Percentiles rank a stretch among this genome's conserved stretches.
Conservation (phyloP, 2,113 vertebrate species). For the Epinephelus lanceolatus region DNA sequence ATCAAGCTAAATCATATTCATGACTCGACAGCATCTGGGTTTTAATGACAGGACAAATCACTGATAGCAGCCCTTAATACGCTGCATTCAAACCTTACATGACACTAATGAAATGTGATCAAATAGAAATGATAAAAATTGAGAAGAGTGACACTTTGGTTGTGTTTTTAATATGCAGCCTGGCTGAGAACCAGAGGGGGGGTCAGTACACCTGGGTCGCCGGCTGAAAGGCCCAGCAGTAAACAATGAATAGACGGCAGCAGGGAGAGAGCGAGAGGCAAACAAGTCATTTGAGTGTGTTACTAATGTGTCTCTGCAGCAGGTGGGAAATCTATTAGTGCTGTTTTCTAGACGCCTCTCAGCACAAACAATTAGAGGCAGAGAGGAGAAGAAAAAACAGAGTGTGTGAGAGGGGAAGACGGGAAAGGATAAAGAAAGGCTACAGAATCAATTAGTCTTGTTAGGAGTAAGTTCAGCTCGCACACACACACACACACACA, state of each 20-base stretch:
- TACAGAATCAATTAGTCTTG: conserved; percentile 79
- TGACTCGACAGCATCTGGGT: not conserved
- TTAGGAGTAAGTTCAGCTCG: conserved; percentile 57
- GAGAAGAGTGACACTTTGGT: not conserved
- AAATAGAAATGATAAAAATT: not conserved
- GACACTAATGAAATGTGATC: not conserved
- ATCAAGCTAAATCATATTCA: conserved; percentile 3
- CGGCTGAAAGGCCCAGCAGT: conserved; percentile 31
- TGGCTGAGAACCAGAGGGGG: conserved; percentile 11
- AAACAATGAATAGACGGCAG: conserved; percentile 48
- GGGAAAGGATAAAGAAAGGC: conserved; percentile 62
- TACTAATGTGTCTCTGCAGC: conserved; percentile 67
- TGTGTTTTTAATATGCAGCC: conserved; percentile 20
- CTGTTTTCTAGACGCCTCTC: conserved; percentile 61
- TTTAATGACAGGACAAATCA: not conserved
- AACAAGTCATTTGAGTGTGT: conserved; percentile 57
- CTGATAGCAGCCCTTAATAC: not conserved
- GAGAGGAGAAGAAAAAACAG: conserved; percentile 27
- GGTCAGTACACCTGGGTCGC: conserved; percentile 44
- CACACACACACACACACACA: conserved; percentile 15
- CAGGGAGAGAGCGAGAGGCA: conserved; percentile 16
- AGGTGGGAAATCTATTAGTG: conserved; percentile 72
- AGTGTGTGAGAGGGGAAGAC: conserved; percentile 38
- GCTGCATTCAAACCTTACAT: not conserved
- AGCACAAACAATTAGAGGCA: conserved; percentile 55